phyloP scores from a whole-genome alignment of 2,797 vertebrate species.

The Lindbergichthys nudifrons region DNA sequence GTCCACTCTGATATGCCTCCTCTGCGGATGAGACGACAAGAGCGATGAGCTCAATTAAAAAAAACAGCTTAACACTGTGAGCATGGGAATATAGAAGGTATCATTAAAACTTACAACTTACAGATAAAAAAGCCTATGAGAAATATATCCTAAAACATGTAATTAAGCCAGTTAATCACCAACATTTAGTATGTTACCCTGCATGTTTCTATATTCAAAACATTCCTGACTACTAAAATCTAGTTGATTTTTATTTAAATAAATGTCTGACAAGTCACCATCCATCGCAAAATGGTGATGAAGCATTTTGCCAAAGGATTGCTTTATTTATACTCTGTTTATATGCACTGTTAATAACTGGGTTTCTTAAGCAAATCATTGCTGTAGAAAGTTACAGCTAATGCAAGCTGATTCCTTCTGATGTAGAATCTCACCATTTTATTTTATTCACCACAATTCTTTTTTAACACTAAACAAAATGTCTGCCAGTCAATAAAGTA shows the following conservation, averaged over 20 bases:
- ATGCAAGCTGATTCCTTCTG: neutral
- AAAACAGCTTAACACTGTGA: slow-evolving; percentile 1
- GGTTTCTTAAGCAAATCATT: no score
- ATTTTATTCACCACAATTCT: neutral
- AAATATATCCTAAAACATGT: neutral
- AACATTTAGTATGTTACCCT: neutral
- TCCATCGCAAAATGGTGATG: no score
- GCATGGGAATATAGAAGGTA: neutral
- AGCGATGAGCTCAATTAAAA: slow-evolving; percentile 10
- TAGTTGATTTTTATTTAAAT: no score
- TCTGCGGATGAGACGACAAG: slow-evolving; percentile 76
- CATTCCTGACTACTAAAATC: neutral
- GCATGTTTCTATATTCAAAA: slow-evolving; percentile 1
- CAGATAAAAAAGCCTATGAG: neutral
- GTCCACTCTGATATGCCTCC: slow-evolving; percentile 90
- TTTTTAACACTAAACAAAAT: neutral
- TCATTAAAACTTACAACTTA: neutral
- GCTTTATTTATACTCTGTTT: no score
- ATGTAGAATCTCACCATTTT: neutral
- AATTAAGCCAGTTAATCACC: neutral
- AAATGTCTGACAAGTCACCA: no score
- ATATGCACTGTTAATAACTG: no score
- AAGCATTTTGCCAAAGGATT: no score
- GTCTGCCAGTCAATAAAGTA: neutral
- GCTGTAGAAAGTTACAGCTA: no score